These are phyloP conservation scores for Misgurnus mizolepis DNA, from an alignment of 2,113 vertebrate genomes.

Conservation along the genomic window DNA sequence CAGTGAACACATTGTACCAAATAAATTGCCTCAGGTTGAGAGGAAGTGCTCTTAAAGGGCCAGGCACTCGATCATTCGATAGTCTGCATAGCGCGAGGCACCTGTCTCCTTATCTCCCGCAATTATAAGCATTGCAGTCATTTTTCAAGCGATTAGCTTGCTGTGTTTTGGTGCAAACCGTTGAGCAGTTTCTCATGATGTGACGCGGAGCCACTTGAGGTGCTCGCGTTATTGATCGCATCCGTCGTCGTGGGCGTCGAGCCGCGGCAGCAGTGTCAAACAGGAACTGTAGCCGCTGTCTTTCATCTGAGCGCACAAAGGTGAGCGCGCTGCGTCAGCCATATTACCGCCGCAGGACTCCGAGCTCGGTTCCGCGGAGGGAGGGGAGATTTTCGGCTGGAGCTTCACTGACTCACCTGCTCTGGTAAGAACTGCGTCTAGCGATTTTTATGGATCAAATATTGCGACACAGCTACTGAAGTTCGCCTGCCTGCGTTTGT, in stretches of 20 bases:
- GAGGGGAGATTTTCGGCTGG: constrained; percentile 53
- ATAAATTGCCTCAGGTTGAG: too few relatives aligned
- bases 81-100: too few relatives aligned
- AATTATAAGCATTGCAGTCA: too few relatives aligned
- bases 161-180: too few relatives aligned
- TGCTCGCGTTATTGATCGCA: constrained; percentile 3
- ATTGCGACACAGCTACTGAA: constrained; percentile 1
- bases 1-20: too few relatives aligned
- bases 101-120: too few relatives aligned
- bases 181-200: neutral
- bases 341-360: constrained; percentile 64
- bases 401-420: constrained; percentile 32
- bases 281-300: constrained; percentile 51
- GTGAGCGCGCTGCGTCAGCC: constrained; percentile 61
- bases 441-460: neutral
- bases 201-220: neutral
- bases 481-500: constrained; percentile 36
- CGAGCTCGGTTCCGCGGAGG: constrained; percentile 49
- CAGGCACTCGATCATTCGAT: too few relatives aligned
- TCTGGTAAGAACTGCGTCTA: constrained; percentile 57
- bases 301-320: constrained; percentile 29
- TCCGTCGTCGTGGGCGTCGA: constrained; percentile 34
- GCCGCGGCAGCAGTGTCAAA: constrained; percentile 35
- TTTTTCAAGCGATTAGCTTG: neutral
- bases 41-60: too few relatives aligned